phyloP scores from a whole-genome alignment of 2,797 vertebrate species.

The Gymnopithys bicolor region DNA sequence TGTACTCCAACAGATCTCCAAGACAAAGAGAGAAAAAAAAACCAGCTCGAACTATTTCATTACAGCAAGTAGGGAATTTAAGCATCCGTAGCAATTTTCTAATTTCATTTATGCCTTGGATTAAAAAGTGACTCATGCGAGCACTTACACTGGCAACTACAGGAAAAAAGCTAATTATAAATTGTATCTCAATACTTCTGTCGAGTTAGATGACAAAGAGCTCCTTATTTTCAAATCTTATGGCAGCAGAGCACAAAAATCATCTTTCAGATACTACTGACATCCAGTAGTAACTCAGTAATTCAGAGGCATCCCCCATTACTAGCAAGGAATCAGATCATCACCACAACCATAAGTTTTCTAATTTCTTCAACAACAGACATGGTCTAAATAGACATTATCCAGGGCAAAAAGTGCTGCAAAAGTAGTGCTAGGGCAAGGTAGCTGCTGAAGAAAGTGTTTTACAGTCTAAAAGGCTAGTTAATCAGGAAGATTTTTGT shows the following conservation, averaged over 20 bases:
- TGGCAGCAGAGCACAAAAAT: neutral
- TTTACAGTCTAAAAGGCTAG: neutral
- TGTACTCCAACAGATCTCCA: constrained; percentile 9
- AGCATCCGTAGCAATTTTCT: neutral
- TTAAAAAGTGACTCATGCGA: neutral
- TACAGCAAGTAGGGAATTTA: constrained; percentile 3
- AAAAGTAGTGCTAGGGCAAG: neutral
- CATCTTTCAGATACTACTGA: neutral
- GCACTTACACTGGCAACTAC: neutral
- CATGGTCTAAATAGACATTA: neutral
- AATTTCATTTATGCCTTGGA: constrained; percentile 9
- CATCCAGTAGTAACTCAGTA: neutral
- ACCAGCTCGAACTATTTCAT: constrained; percentile 33
- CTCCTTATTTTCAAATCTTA: constrained; percentile 32
- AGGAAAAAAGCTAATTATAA: constrained; percentile 15
- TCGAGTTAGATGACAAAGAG: neutral
- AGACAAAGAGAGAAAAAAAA: neutral
- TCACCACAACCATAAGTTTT: neutral
- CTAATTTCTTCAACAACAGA: neutral
- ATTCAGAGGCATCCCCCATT: neutral
- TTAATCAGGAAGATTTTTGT: neutral
- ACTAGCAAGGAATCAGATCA: neutral
- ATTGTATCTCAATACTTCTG: neutral
- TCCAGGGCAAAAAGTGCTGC: neutral
- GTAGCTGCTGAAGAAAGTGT: neutral